A percentile compares a stretch with the other conserved stretches of the same genome.
Evolutionary conservation across 2,113 vertebrate genomes (phyloP).

Genomic region (Micronycteris hirsuta): DNA sequence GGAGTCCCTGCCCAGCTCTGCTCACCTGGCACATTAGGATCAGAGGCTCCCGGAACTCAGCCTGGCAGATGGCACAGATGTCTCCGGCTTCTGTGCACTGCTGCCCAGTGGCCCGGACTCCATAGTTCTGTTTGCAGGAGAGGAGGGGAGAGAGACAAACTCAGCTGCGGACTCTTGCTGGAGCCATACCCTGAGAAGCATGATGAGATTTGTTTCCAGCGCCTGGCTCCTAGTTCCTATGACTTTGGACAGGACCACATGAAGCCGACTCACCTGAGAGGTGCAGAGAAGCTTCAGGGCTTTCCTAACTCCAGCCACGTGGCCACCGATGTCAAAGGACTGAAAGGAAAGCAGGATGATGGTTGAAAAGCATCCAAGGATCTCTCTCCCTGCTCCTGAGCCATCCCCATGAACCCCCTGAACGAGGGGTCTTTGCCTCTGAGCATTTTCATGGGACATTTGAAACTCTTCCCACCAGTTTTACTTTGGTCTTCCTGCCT

Average conservation of each 20-base stretch:
- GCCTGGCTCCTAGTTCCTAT: not conserved
- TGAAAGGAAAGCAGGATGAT: constrained; percentile 72
- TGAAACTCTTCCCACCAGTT: not conserved
- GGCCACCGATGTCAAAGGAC: constrained; percentile 96
- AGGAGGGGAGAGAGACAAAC: not conserved
- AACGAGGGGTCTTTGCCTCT: not conserved
- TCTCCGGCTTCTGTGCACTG: constrained; percentile 96
- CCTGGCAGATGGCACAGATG: constrained; percentile 96
- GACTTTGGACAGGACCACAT: not conserved
- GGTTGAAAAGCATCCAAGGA: not conserved
- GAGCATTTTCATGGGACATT: not conserved
- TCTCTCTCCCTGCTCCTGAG: not conserved
- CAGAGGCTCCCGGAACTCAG: constrained; percentile 93
- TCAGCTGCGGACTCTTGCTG: not conserved
- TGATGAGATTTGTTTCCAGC: not conserved
- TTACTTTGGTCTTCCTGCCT: not conserved
- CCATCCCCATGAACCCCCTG: not conserved
- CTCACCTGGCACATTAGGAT: constrained; percentile 95
- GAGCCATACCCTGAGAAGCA: not conserved
- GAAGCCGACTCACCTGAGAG: constrained; percentile 86
- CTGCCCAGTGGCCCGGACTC: constrained; percentile 92
- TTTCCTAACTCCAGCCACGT: constrained; percentile 90
- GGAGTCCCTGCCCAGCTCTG: rapidly evolving
- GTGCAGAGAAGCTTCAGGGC: constrained; percentile 91
- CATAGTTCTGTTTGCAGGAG: constrained; percentile 85